Conservation (phyloP, 2,888 invertebrate genomes). For the Epirrhoe alternata region DNA sequence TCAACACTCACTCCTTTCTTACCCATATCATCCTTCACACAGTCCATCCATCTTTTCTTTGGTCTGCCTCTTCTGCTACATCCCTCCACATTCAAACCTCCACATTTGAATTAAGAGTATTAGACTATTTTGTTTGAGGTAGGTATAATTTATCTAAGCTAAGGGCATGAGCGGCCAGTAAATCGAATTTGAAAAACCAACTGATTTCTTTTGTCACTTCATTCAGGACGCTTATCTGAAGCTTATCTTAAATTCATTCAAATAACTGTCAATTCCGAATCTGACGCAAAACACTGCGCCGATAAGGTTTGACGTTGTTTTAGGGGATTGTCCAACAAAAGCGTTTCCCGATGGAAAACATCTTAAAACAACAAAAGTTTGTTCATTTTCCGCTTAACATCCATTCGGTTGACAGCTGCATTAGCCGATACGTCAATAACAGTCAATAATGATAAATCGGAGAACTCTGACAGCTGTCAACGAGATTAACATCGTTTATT, state of each 20-base stretch:
- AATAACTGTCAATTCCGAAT: not conserved
- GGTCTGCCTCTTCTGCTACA: too few relatives aligned
- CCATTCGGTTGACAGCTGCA: slow-evolving; percentile 58
- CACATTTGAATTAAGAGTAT: too few relatives aligned
- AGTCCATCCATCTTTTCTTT: too few relatives aligned
- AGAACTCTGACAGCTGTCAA: slow-evolving; percentile 24
- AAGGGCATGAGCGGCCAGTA: too few relatives aligned
- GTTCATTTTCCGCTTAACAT: slow-evolving; percentile 46
- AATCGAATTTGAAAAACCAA: not conserved
- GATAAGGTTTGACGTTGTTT: slow-evolving; percentile 39
- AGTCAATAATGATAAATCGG: slow-evolving; percentile 46
- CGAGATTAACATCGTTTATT: slow-evolving; percentile 27
- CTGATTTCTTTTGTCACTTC: not conserved
- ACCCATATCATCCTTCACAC: too few relatives aligned
- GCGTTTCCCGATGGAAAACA: slow-evolving; percentile 40
- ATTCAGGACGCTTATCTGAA: not conserved
- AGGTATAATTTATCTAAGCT: too few relatives aligned
- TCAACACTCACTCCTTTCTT: too few relatives aligned
- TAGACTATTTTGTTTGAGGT: too few relatives aligned
- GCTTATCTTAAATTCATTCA: not conserved
- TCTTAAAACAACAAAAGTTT: slow-evolving; percentile 45
- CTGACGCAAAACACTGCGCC: slow-evolving; percentile 30
- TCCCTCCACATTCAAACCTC: too few relatives aligned
- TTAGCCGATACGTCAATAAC: slow-evolving; percentile 56
- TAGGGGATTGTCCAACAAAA: slow-evolving; percentile 42